Evolutionary conservation across 1,140 invertebrate genomes (phyloP), one percentile per base, ranked within the genome.

Genomic region (Leptinotarsa texana): DNA sequence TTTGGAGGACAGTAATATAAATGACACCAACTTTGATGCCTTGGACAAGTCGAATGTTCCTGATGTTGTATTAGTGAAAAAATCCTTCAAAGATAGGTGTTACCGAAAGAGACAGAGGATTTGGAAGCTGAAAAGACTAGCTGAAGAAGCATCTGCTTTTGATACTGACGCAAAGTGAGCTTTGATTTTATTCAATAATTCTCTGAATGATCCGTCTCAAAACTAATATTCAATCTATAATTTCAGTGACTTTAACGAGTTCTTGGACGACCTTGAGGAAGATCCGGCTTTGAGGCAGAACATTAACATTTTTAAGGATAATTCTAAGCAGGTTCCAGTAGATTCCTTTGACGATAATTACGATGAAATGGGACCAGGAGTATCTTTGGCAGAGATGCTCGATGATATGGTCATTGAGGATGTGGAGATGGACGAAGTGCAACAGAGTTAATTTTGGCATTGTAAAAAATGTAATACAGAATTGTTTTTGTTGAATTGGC

Each of bases 261-360:
- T 99, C 87, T 89, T 99, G 84, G 95, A 99, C 81, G 98, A 99
- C 84, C 86, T 99, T 68, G 98, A 99, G 86, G 98, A 99, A 87
- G 97, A 99, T 87, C 91, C 91, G 22, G 90, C 91, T 47, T 88
- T 96, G 74, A 90, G 98, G 76, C 92, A 95, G 81, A 94, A 98
- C 84, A 89, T 99, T 51, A 98, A 99, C 83, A 98, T 99, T 73
- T 99, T 96, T 86, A 93, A 92, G 83, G 94, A 95, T 81, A 80
- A 82, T 6, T 88, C 86, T 73, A 92, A 92, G 81, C 84, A 87
- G 47, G 87, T 90, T 69, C 87, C 89, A 2, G 90, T 93, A 48
- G 92, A 95, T 83, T 84, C 87, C 33, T 78, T 86, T 74, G 91
- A 93, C 81, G 87, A 91, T 63, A 89, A 91, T 61, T 57, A 57